Evolutionary conservation across 1,140 invertebrate species (phyloP), one percentile per base, ranked within the genome.

Genomic region (Ganaspis sp.): DNA sequence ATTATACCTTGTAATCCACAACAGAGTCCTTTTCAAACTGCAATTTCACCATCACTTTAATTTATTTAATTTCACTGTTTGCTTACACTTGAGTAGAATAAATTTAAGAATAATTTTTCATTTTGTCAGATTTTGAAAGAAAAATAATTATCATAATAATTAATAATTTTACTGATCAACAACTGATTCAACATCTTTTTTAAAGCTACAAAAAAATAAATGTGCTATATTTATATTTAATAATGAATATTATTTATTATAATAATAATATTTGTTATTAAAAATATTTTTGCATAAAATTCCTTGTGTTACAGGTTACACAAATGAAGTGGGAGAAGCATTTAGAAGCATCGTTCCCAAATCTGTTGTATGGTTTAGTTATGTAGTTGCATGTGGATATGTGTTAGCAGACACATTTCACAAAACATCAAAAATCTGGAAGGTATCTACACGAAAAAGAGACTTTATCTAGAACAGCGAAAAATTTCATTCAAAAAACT

Each of bases 261-360:
- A 38, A 38, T 38, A 38, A 38, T n/a, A n/a, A n/a, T n/a, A n/a
- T n/a, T n/a, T n/a, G n/a, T 40, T 40, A 40, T 40, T 1, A 69
- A n/a, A 34, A 34, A 37, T 38, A 0, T 40, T 38, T 12, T 0
- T 23, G 5, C 5, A 71, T 64, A 37, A 58, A 49, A 26, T 37
- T 45, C 23, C 74, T 79, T 83, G 72, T 76, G 76, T 91, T 92
- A 29, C 87, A 99, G 98, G 98, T 29, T 99, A 99, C 92, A 94
- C 97, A 21, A 99, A 99, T 92, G 98, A 99, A 92, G 95, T 99
- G 1, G 98, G 98, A 3, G 98, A 99, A 92, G 94, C 97, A 5
- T 98, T 99, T 90, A 92, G 98, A 53, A 93, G 95, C 1, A 87
- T 97, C 40, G 93, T 98, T 17, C 94, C 95, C 71, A 92, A 93